Conservation (phyloP, 1,140 invertebrate species). For the Bombus breviceps region DNA sequence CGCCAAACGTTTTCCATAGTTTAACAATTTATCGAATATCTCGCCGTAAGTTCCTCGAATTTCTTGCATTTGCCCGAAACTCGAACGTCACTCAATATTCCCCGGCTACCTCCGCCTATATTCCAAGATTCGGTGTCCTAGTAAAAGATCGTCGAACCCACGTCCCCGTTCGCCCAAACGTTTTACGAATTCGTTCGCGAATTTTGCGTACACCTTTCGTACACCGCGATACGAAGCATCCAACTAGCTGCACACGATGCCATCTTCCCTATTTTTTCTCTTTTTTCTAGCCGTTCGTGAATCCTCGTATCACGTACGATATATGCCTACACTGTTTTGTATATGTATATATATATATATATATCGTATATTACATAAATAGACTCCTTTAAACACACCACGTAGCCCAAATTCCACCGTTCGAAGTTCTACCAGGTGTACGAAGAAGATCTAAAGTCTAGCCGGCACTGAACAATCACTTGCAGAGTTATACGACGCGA, state of each 20-base stretch:
- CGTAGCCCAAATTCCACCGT: not conserved
- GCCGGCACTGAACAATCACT: slow-evolving; percentile 59
- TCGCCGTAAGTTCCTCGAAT: not conserved
- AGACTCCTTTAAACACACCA: not conserved
- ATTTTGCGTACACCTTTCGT: not conserved
- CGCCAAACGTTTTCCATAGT: not conserved
- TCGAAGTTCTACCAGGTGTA: not conserved
- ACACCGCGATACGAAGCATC: not conserved
- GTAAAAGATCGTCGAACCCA: slow-evolving; percentile 24
- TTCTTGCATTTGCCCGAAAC: not conserved
- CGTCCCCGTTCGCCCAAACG: not conserved
- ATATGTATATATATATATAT: not conserved
- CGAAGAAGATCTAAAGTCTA: slow-evolving; percentile 31
- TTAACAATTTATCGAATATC: slow-evolving; percentile 7
- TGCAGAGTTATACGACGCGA: slow-evolving; percentile 86
- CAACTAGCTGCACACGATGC: not conserved
- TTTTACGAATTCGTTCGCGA: slow-evolving; percentile 6
- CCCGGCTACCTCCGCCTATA: not conserved
- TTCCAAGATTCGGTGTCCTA: slow-evolving; percentile 17
- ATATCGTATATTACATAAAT: not conserved
- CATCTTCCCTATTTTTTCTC: too few species aligned
- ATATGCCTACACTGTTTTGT: not conserved
- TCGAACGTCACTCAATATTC: slow-evolving; percentile 19
- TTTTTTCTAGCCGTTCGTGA: not conserved
- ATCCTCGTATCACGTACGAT: not conserved